Evolutionary conservation across 2,888 invertebrate species (phyloP), one percentile per base, ranked within the genome.

Genomic region (Argyra leucocephala): DNA sequence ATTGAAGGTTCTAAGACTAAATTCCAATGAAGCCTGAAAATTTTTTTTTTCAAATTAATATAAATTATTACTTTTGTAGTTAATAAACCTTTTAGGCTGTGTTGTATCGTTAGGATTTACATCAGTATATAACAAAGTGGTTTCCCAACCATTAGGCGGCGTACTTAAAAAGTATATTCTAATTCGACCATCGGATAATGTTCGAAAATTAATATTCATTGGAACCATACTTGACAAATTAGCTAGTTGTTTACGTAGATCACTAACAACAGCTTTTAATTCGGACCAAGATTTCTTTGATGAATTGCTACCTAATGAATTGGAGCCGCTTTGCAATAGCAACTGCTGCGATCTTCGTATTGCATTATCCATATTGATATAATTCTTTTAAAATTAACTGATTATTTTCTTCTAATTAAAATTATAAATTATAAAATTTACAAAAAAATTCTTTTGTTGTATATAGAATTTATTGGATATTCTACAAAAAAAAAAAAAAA

Each of bases 91-190:
- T 65, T 66, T 22, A 9, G 67, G 69, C 37, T 73, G 72, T 4
- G 69, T 59, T 22, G 70, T 63, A 36, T 75, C 68, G 81, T 83
- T 69, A 80, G 85, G 81, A 62, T 86, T 85, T n/a, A 96, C 85
- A 77, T 96, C 95, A 0, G 90, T 88, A 74, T 89, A 95, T 1
- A 95, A 81, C 15, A 96, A 80, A 0, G 94, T 95, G 3, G 92
- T 92, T 78, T 96, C 95, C 86, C 93, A 91, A 21, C 91, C 90
- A 73, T 91, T 91, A 63, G 89, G 88, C 0, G 92, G 91, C 23
- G 91, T 90, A 71, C 93, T 89, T 68, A 96, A 83, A 77, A 95
- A 96, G 79, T 96, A 96, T 73, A 96, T 88, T 73, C 94, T 84
- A 15, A 86, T 90, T 71, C 90, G 86, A 48, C 90, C 91, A 79